These are phyloP conservation scores for Agrochola lychnidis DNA, from an alignment of 2,888 invertebrate genomes.

Conservation along the genomic window DNA sequence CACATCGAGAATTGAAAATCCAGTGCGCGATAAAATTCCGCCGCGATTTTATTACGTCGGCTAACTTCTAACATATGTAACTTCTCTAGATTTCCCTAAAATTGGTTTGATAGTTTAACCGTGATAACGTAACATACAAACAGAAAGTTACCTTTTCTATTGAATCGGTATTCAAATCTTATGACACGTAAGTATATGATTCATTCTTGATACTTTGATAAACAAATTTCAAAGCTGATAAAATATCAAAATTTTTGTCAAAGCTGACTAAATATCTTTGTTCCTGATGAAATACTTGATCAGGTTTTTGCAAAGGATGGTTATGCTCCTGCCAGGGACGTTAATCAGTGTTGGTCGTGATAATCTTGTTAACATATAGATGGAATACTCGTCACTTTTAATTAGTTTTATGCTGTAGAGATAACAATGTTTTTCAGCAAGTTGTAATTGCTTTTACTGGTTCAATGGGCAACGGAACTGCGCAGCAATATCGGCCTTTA, in stretches of 20 bases:
- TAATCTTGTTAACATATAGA: constrained; percentile 30
- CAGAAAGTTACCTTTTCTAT: background rate
- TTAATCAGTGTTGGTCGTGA: background rate
- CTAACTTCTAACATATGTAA: background rate
- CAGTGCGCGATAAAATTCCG: too few species aligned
- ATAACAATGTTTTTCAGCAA: constrained; percentile 10
- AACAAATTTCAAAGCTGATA: background rate
- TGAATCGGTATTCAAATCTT: background rate
- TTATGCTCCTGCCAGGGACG: background rate
- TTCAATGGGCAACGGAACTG: constrained; percentile 19
- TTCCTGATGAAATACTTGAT: background rate
- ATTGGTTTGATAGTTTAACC: background rate
- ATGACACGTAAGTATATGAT: background rate
- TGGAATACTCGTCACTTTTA: constrained; percentile 10
- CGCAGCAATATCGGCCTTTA: background rate
- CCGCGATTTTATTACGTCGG: too few species aligned
- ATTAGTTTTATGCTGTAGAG: constrained; percentile 10
- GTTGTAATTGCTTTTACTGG: constrained; percentile 47
- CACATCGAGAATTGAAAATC: too few species aligned
- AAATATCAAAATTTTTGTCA: background rate
- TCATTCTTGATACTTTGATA: background rate
- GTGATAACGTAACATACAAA: background rate
- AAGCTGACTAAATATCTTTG: background rate
- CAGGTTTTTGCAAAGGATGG: background rate
- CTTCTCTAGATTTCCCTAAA: background rate